Evolutionary conservation across 2,113 vertebrate species (phyloP), one percentile per base, ranked within the genome.

Genomic region (Actenoides hombroni): DNA sequence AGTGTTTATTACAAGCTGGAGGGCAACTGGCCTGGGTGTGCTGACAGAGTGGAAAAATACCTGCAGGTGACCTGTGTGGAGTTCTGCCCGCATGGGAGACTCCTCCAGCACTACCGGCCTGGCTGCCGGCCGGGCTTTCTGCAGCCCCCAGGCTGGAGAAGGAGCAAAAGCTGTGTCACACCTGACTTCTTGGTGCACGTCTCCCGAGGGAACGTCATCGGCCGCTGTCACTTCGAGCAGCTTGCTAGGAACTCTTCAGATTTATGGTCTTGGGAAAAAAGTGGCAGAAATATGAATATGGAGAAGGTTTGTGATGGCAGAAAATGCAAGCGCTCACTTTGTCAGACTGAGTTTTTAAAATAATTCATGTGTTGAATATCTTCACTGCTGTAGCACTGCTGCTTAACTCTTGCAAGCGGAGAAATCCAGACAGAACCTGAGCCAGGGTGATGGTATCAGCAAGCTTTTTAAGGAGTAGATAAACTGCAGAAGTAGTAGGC

Each of bases 21-120:
- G 93, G 78, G 75, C 88, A 76, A 2, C n/a, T 57, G 67, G 23
- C 4, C 42, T 78, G 74, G 53, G 19, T 83, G 8, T 94, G 92
- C 95, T 96, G 94, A 95, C 88, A 49, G 83, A 93, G 92, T 79
- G 94, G 95, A 97, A 97, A 96, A 96, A 75, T 86, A 93, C 86
- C 92, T 96, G 88, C 80, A 82, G 95, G 86, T 94, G 83, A 84
- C 92, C 86, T 90, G 77, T 48, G 70, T 56, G 96, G 80, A 86
- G 83, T 6, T 40, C 8, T 60, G 75, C 95, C 95, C 0, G 4
- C 49, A 29, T 46, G 61, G 79, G 86, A 92, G 77, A 15, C 65
- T 92, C 91, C 2, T 6, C 5, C 81, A 44, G 65, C 29, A 60
- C 79, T 56, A 26, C 54, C 83, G 29, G 82, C 49, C 95, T 63